Conservation (phyloP, 2,888 invertebrate genomes). For the Nomada hirtipes region DNA sequence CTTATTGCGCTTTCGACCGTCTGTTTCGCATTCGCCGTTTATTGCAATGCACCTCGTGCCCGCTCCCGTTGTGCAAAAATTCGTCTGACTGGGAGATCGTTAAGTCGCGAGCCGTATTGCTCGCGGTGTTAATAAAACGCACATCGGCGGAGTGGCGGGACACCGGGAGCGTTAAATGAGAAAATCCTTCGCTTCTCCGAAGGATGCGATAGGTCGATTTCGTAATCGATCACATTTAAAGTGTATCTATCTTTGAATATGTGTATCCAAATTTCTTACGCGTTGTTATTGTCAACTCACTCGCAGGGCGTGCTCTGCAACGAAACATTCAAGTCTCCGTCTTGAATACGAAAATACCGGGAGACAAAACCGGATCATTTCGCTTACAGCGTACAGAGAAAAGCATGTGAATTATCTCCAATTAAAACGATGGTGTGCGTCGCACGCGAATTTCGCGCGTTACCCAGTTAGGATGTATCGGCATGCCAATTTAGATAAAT, state of each 20-base stretch:
- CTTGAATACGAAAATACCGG: too few relatives aligned
- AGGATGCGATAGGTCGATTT: not conserved
- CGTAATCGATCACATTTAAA: not conserved
- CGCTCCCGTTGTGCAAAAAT: constrained; percentile 41
- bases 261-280: too few relatives aligned
- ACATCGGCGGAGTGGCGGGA: not conserved
- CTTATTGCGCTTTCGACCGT: constrained; percentile 56
- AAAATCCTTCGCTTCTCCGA: not conserved
- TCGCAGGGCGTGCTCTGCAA: too few relatives aligned
- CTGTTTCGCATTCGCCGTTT: constrained; percentile 38
- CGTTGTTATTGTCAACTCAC: too few relatives aligned
- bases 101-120: not conserved
- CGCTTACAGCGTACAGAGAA: not conserved
- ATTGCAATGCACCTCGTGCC: constrained; percentile 21
- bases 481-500: constrained; percentile 69
- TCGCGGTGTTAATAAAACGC: not conserved
- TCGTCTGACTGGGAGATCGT: constrained; percentile 16
- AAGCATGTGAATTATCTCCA: constrained; percentile 2
- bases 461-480: constrained; percentile 36
- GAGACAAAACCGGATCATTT: not conserved
- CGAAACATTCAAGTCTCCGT: too few relatives aligned
- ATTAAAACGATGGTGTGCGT: constrained; percentile 18
- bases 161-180: not conserved
- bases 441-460: constrained; percentile 23
- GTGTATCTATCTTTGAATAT: too few relatives aligned